Percentiles rank a stretch among this genome's conserved stretches.
phyloP scores from a whole-genome alignment of 2,797 vertebrate genomes.

The Bucorvus abyssinicus region DNA sequence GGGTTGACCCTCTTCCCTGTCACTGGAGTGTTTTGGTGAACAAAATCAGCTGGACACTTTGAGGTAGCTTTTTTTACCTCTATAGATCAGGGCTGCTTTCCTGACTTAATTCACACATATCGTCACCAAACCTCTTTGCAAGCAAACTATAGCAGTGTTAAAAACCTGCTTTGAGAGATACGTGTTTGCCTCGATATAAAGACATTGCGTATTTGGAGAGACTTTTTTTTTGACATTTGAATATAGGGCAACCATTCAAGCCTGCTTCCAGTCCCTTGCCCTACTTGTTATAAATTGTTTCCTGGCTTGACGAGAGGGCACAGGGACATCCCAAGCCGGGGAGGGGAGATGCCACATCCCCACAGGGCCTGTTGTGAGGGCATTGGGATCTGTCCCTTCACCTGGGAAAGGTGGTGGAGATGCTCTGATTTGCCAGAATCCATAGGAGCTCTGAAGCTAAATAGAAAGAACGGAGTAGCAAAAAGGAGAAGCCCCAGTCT shows the following conservation, averaged over 20 bases:
- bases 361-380: neutral
- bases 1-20: neutral
- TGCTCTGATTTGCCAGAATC: neutral
- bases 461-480: neutral
- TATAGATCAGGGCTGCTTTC: neutral
- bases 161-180: neutral
- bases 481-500: neutral
- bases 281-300: neutral
- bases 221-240: neutral
- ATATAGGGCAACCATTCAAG: neutral
- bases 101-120: neutral
- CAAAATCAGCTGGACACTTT: neutral
- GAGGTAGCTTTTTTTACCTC: neutral
- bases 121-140: neutral
- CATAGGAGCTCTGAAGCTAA: neutral
- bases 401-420: neutral
- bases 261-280: neutral
- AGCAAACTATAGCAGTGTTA: neutral
- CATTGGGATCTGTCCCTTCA: neutral
- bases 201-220: neutral
- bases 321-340: neutral
- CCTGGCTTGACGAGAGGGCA: neutral
- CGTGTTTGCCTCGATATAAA: neutral
- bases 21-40: neutral
- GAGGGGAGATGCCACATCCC: neutral